These are phyloP conservation scores for Nasonia longicornis DNA, from an alignment of 1,140 invertebrate species.

Conservation along the genomic window DNA sequence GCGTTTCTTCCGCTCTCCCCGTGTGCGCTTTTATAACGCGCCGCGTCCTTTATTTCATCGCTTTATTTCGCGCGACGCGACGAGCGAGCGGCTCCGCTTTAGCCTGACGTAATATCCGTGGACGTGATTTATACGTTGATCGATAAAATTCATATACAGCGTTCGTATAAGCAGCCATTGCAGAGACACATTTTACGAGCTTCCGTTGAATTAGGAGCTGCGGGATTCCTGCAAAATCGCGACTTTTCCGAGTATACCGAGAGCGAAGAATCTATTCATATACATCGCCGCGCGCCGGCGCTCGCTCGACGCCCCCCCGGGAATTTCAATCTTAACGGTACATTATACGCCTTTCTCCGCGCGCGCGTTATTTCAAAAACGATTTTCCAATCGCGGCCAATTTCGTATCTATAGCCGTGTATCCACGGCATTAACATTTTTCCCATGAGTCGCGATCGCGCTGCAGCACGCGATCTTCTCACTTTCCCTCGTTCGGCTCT, in stretches of 20 bases:
- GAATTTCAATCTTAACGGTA: neutral
- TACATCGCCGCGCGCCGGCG: no score
- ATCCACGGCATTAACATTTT: no score
- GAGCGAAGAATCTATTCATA: no score
- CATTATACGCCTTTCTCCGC: neutral
- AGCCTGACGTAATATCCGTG: conserved; percentile 18
- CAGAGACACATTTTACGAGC: neutral
- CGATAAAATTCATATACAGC: conserved; percentile 20
- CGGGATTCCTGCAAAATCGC: no score
- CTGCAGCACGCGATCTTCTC: neutral
- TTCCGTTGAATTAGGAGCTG: neutral
- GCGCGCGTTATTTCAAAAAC: neutral
- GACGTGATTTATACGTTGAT: conserved; percentile 38
- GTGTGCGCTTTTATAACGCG: neutral
- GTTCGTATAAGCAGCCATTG: no score
- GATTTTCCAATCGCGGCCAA: neutral
- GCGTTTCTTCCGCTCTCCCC: conserved; percentile 31
- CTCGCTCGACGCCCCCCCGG: neutral
- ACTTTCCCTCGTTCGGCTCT: conserved; percentile 2
- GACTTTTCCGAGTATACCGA: neutral
- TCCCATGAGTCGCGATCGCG: no score
- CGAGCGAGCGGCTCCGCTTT: neutral
- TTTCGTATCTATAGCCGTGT: neutral
- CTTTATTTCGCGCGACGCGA: neutral
- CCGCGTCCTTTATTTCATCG: neutral